Evolutionary conservation across 2,113 vertebrate species (phyloP).

Genomic region (Azemiops feae): DNA sequence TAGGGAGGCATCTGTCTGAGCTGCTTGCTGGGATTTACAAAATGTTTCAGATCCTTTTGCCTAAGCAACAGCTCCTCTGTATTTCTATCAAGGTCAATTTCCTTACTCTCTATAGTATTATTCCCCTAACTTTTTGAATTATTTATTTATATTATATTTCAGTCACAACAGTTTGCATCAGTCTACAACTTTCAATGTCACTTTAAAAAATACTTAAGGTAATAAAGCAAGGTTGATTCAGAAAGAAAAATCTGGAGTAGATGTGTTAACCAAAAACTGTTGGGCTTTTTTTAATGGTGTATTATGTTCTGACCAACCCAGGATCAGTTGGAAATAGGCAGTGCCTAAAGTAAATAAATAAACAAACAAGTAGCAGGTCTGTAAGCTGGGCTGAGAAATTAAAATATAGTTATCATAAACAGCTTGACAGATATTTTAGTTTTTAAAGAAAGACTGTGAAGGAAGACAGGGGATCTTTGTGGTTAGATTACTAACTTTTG

Average conservation of each 20-base stretch:
- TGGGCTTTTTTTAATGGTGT: background rate
- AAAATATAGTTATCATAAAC: background rate
- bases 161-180: background rate
- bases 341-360: background rate
- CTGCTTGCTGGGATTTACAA: background rate
- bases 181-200: background rate
- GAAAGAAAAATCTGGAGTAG: background rate
- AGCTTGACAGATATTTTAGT: background rate
- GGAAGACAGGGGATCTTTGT: background rate
- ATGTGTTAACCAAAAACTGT: background rate
- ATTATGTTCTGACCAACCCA: background rate
- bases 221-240: background rate
- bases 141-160: constrained; percentile 14
- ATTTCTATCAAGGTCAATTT: background rate
- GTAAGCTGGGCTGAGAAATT: background rate
- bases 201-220: background rate
- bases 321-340: background rate
- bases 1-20: background rate
- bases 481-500: background rate
- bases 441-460: background rate
- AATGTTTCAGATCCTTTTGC: background rate
- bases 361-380: background rate
- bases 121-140: background rate
- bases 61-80: background rate
- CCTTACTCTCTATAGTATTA: background rate